These are phyloP conservation scores for Clistopyga incitator DNA, from an alignment of 2,888 invertebrate genomes.

Conservation along the genomic window DNA sequence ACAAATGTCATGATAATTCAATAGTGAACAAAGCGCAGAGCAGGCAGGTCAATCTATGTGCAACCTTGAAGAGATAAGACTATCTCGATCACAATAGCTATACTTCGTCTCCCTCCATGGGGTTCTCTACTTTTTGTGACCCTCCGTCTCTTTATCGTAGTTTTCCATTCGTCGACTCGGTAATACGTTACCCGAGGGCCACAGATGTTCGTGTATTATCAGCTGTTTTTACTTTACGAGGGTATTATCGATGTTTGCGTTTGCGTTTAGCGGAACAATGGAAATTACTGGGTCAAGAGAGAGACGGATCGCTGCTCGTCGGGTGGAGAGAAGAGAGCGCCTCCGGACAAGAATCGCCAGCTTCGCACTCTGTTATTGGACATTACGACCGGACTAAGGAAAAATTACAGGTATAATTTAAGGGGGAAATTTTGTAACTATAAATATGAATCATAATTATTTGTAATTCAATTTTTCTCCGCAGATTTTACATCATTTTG, in stretches of 20 bases:
- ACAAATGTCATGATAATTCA: background rate
- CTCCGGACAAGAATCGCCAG: constrained; percentile 61
- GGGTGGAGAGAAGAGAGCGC: constrained; percentile 86
- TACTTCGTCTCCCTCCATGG: background rate
- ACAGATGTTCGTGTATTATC: background rate
- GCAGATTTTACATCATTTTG: constrained; percentile 87
- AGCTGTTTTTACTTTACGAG: background rate
- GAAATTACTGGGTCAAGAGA: constrained; percentile 93
- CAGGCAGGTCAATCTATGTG: background rate
- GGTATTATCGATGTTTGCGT: constrained; percentile 22
- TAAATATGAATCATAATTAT: background rate
- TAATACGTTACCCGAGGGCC: background rate
- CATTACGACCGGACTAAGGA: constrained; percentile 79
- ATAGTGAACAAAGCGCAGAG: background rate
- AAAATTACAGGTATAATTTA: constrained; percentile 74
- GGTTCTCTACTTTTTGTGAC: background rate
- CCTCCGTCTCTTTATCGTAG: background rate
- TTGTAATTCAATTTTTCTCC: constrained; percentile 44
- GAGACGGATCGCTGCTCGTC: constrained; percentile 90
- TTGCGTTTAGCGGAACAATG: constrained; percentile 88
- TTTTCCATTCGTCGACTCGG: background rate
- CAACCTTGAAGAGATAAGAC: constrained; percentile 20
- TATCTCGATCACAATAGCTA: background rate
- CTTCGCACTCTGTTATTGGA: constrained; percentile 79
- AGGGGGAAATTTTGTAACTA: background rate